Base-by-base conservation (phyloP, 1,140 invertebrate species). In the Procambarus virginalis region DNA sequence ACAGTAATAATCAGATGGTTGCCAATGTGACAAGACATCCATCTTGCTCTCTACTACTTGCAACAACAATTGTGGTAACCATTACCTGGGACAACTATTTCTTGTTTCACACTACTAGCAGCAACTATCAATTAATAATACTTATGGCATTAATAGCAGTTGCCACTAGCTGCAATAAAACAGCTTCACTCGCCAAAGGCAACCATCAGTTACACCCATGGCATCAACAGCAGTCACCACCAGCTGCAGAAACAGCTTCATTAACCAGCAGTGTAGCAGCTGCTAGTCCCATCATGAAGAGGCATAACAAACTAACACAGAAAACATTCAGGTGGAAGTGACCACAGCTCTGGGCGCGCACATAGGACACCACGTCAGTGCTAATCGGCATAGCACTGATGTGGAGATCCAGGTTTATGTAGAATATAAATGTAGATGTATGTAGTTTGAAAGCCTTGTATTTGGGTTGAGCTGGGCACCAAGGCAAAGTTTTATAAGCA, bases 241-340 rank as follows among this genome's bases (percentile, higher is more conserved):
- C 22, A 70, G 49, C 49, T 80, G 78, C 78, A 80, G 45, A 10
- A 55, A 20, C 49, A 12, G 51, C 55, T 51, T 9, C 20, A 80
- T n/a, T 80, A 12, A 34, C 34, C 78, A 55, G 17, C n/a, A 51
- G n/a, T 22, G 49, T 46, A 51, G 49, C 78, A 80, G 49, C 55
- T 22, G 55, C 78, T 80, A 20, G 78, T 80, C 55, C 48, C 49
- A 80, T 80, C 55, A 80, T 80, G 22, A 55, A 80, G 55, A 78
- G 77, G 77, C 22, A 80, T 46, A 80, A 80, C 55, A 70, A 80
- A 80, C 77, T 20, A 78, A 78, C 77, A 78, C 8, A 80, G 55
- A 46, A 80, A 80, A 80, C 78, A 80, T 80, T 80, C 78, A 80
- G 78, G 34, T 55, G 78, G 77, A 78, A 80, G 78, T 80, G 55